A percentile compares a stretch with the other conserved stretches of the same genome.
These are phyloP conservation scores for Ctenosaura bakeri DNA, from an alignment of 2,797 vertebrate genomes.

Conservation along the genomic window DNA sequence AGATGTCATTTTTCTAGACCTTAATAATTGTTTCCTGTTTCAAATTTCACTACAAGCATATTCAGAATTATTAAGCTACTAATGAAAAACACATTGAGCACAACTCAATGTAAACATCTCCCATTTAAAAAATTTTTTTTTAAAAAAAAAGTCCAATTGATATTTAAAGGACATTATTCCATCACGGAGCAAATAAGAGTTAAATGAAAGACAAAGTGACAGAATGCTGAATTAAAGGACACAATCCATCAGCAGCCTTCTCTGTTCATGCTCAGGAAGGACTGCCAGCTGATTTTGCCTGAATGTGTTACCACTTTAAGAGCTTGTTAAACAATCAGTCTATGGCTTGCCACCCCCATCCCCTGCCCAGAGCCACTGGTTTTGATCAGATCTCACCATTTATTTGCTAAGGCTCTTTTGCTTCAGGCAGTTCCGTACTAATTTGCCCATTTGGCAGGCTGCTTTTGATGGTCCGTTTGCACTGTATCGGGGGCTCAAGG, in stretches of 20 bases:
- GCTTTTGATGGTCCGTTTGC: constrained; percentile 95
- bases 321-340: constrained; percentile 62
- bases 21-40: constrained; percentile 64
- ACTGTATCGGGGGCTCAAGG: constrained; percentile 85
- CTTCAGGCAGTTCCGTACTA: constrained; percentile 83
- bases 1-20: constrained; percentile 50
- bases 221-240: constrained; percentile 8
- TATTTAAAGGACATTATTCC: constrained; percentile 25
- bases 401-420: constrained; percentile 78
- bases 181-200: neutral
- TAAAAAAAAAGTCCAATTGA: too few relatives aligned
- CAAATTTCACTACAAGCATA: constrained; percentile 43
- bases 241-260: neutral
- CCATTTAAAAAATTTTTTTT: neutral
- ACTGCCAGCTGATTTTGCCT: constrained; percentile 35
- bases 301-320: constrained; percentile 66
- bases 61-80: constrained; percentile 53
- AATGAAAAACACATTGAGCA: constrained; percentile 69
- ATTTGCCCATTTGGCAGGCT: constrained; percentile 82
- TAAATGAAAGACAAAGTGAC: constrained; percentile 18
- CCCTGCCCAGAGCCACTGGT: constrained; percentile 72
- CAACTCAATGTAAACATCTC: constrained; percentile 18
- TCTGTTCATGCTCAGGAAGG: neutral
- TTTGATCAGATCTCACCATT: constrained; percentile 79
- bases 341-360: constrained; percentile 68